Evolutionary conservation across 2,888 invertebrate species (phyloP).

Genomic region (Gisinianus flammeolus): DNA sequence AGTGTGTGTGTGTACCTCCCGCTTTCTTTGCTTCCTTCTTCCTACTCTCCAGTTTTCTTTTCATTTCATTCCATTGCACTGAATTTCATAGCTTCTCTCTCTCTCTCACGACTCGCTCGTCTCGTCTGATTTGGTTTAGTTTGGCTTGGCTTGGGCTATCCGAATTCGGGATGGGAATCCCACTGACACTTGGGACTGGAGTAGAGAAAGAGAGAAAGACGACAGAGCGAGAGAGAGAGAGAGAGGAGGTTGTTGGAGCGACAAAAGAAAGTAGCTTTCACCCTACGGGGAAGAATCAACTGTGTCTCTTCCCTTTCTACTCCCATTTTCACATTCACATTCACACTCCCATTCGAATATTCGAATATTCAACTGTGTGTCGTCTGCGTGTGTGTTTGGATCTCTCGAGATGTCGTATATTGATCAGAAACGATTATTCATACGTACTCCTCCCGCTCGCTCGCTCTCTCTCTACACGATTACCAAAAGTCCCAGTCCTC

Average conservation of each 20-base stretch:
- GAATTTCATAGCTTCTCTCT: too few relatives aligned
- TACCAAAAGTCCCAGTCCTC: too few relatives aligned
- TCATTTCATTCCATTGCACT: not conserved
- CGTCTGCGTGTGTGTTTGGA: not conserved
- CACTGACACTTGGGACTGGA: too few relatives aligned
- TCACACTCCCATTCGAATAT: not conserved
- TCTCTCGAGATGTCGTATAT: not conserved
- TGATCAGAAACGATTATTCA: not conserved
- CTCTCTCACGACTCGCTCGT: too few relatives aligned
- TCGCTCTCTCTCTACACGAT: too few relatives aligned
- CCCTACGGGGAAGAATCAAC: conserved; percentile 1
- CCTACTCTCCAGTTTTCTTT: too few relatives aligned
- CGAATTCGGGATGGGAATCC: not conserved
- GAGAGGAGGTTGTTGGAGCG: not conserved
- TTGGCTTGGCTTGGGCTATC: not conserved
- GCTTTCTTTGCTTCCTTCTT: not conserved
- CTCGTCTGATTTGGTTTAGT: not conserved
- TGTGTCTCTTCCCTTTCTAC: not conserved
- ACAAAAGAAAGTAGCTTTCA: conserved; percentile 12
- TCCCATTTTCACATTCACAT: not conserved
- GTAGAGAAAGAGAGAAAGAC: too few relatives aligned
- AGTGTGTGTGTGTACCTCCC: not conserved
- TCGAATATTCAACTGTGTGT: too few relatives aligned
- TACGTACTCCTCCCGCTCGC: too few relatives aligned
- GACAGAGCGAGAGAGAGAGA: too few relatives aligned